Evolutionary conservation across 1,140 invertebrate genomes (phyloP), one percentile per base, ranked within the genome.

Genomic region (Pachyrhynchus sulphureomaculatus): DNA sequence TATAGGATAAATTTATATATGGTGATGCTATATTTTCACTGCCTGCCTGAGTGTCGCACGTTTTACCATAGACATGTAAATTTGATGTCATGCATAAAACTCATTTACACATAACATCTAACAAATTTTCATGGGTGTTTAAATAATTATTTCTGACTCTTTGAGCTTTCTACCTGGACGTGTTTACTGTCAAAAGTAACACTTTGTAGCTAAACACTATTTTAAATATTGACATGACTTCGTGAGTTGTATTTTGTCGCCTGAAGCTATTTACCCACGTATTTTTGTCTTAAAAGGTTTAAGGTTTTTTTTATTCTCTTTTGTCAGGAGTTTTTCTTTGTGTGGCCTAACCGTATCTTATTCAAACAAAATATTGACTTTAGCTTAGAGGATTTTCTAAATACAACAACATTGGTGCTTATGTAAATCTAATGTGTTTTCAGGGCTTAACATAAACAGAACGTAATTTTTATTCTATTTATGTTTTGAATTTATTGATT

Each of bases 301-400:
- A 9, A 21, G 42, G n/a, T n/a, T n/a, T 21, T 45, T 45, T 44
- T 21, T 45, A 23, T 9, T 17, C 47, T 13, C 23, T 15, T 49
- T 33, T 49, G 47, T 49, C 26, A 49, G 47, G 15, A 49, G 47
- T 17, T 49, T 21, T 49, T 49, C 47, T 52, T 52, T 52, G 34
- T 52, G 33, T 52, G 36, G 49, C 12, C 17, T 36, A n/a, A 29
- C 34, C 34, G 34, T 37, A 32, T 52, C 5, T 12, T 17, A 52
- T 52, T 42, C 52, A 42, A 41, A 55, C 4, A 44, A 55, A 55
- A 55, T 55, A 55, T 55, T 55, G 52, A 55, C 52, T 55, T 44
- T 55, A 23, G 52, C 52, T 55, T 55, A 55, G 34, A 55, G 17
- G 52, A 55, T 55, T 55, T 55, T 20, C 37, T 55, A 55, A 55